Conservation (phyloP, 1,140 invertebrate species). For the Drosophila nigrodunni region DNA sequence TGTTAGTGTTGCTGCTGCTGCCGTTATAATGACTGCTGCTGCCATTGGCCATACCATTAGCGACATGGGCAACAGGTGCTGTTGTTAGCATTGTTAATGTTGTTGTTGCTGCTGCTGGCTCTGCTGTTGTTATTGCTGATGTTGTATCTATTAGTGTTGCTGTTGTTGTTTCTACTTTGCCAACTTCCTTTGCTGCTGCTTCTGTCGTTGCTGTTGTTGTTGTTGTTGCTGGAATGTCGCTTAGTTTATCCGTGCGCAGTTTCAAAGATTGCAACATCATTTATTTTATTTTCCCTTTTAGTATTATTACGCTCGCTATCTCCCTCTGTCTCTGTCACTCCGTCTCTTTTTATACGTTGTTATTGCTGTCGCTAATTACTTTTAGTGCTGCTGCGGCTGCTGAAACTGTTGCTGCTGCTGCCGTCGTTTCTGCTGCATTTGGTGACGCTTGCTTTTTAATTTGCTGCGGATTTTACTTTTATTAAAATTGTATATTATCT, state of each 20-base stretch:
- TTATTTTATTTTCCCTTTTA: conserved; percentile 66
- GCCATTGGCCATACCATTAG: conserved; percentile 74
- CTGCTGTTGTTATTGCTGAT: conserved; percentile 24
- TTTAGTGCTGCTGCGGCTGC: conserved; percentile 59
- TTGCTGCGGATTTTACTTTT: conserved; percentile 73
- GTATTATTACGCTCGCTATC: conserved; percentile 30
- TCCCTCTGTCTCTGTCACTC: not conserved
- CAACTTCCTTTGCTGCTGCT: conserved; percentile 28
- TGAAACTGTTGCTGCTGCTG: conserved; percentile 44
- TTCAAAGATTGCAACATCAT: conserved; percentile 84
- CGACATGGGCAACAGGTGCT: conserved; percentile 77
- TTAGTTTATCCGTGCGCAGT: conserved; percentile 79
- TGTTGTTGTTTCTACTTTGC: conserved; percentile 34
- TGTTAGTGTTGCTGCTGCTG: conserved; percentile 68
- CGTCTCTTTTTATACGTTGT: conserved; percentile 5
- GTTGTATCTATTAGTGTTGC: conserved; percentile 33
- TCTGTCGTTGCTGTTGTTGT: conserved; percentile 31
- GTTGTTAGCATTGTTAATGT: conserved; percentile 58
- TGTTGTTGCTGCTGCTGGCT: conserved; percentile 10
- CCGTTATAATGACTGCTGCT: conserved; percentile 59
- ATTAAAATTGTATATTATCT: conserved; percentile 81
- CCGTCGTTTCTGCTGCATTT: conserved; percentile 63
- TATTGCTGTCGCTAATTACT: conserved; percentile 68
- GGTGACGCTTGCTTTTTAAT: conserved; percentile 72
- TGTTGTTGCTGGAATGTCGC: conserved; percentile 61